phyloP scores from a whole-genome alignment of 2,888 invertebrate genomes.

The Imbricaverruca yamaguchii region DNA sequence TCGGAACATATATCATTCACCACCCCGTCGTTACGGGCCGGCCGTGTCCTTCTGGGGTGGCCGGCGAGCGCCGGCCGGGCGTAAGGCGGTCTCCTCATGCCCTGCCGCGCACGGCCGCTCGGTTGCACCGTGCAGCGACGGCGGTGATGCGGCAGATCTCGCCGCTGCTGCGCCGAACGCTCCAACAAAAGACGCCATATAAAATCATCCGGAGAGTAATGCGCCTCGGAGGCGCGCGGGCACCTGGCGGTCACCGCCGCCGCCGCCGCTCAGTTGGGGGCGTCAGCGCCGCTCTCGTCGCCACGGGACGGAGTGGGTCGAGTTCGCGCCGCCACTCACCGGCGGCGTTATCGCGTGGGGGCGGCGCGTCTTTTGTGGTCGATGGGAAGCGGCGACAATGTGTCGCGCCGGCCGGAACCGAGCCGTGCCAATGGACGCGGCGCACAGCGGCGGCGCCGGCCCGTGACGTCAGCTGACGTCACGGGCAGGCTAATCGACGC shows the following conservation, averaged over 20 bases:
- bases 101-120: neutral
- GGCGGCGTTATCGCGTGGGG: neutral
- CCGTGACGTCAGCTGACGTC: neutral
- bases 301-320: too few relatives aligned
- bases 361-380: neutral
- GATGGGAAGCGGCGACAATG: neutral
- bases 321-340: neutral
- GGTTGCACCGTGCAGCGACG: constrained; percentile 5
- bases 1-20: constrained; percentile 17
- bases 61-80: neutral
- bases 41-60: neutral
- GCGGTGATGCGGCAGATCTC: constrained; percentile 10
- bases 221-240: neutral
- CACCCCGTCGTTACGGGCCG: constrained; percentile 6
- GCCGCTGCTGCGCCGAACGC: neutral
- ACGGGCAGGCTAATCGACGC: too few relatives aligned
- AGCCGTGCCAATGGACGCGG: neutral
- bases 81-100: neutral
- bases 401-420: neutral
- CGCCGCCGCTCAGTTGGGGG: neutral
- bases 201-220: constrained; percentile 1
- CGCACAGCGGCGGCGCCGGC: neutral
- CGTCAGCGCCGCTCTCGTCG: too few relatives aligned
- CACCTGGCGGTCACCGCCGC: neutral
- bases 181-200: constrained; percentile 14